Base-by-base conservation (phyloP, 1,140 invertebrate species). In the Amyelois transitella region DNA sequence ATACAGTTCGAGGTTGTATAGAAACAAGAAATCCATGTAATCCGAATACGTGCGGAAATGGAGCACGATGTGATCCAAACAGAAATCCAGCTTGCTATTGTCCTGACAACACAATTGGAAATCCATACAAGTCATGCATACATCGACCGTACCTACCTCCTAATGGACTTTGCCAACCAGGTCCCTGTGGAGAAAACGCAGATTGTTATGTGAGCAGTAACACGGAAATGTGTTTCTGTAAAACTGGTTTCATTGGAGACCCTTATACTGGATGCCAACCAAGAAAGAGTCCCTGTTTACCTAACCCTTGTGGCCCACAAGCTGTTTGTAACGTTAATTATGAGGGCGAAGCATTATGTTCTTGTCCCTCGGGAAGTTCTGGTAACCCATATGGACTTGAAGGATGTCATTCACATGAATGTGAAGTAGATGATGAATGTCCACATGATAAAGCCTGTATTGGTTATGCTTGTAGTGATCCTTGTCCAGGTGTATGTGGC, bases 1-100 rank as follows among this genome's bases (percentile, higher is more conserved):
- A 96, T 67, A 96, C 96, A 0, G 93, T 97, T 43, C 90, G 95
- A 74, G 96, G 95, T 20, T 96, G 95, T 71, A 86, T 95, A 1
- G 92, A 94, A 68, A 91, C 92, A 56, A 88, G 90, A 19, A 95
- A 96, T 80, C 93, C 93, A 1, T 96, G 95, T 68, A 92, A 95
- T 62, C 93, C 94, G 3, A 96, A 94, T 70, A 92, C 93, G 0
- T 97, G 96, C 77, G 96, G 96, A 21, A 70, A 81, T 22, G 93
- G 93, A 6, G 95, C 95, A 43, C 88, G 93, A 38, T 97, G 96
- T 72, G 94, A 97, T 86, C 92, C 94, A 10, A 91, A 91, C 54
- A 90, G 92, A 63, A 88, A 89, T 53, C 94, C 94, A n/a, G 91
- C 93, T 8, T 97, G 95, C 78, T 95, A 93, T 80, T 96, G 95